Evolutionary conservation across 2,888 invertebrate genomes (phyloP), one percentile per base, ranked within the genome.

Genomic region (Parelbella ahira): DNA sequence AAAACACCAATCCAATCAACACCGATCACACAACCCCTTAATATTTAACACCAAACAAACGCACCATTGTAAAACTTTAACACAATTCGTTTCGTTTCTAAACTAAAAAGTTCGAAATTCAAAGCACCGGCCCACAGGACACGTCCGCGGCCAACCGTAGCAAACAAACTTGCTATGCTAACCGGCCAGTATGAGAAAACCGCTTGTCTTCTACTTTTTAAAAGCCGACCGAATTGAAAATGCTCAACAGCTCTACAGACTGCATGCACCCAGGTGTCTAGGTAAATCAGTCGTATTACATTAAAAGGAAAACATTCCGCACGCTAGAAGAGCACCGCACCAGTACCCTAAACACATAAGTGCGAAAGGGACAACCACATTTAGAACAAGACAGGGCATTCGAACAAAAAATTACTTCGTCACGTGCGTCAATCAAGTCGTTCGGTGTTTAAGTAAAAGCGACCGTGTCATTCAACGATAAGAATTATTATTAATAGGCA

Each of bases 111-210:
- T 78, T 74, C 70, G 72, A 69, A 74, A 67, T 63, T 67, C 65
- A 62, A 53, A 58, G 60, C 60, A 58, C 64, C 71, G 66, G 62
- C 64, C 60, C 54, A 64, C 65, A 63, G 66, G 56, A 74, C 80
- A 74, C 80, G 64, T 65, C 66, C 77, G 68, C 61, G 62, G 63
- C 66, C 68, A 67, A 68, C 64, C 69, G 74, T 67, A 58, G 66
- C 70, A 73, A 73, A 77, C 78, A 72, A 81, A 80, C 80, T 76
- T 70, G 74, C 55, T 55, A 49, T 71, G 74, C 56, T 56, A 50
- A 53, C 48, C 61, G 55, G 57, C 60, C 64, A 50, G 50, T 50
- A 48, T 54, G 56, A 60, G 52, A 58, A 18, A 28, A 32, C 32
- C 25, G 53, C 55, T 56, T 56, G 57, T 62, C 69, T 60, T 61